phyloP scores from a whole-genome alignment of 2,797 vertebrate genomes.

The Xiphorhynchus erythropygius region DNA sequence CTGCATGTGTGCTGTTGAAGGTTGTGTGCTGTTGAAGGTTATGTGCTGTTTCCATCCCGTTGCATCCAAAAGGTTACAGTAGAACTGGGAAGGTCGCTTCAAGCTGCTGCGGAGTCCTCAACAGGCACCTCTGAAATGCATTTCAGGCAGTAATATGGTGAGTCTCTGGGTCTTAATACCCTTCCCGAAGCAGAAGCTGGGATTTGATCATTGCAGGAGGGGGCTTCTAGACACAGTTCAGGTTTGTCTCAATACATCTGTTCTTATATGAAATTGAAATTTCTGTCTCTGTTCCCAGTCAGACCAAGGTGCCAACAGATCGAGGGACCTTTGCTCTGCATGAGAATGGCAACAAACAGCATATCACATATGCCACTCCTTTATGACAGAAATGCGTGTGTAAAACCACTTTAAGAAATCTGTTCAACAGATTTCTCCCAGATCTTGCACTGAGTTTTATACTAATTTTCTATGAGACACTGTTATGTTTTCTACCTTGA shows the following conservation, averaged over 20 bases:
- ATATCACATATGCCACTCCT: accelerated
- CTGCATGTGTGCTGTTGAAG: background rate
- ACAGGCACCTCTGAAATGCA: background rate
- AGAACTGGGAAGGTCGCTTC: background rate
- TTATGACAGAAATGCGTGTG: background rate
- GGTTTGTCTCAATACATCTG: background rate
- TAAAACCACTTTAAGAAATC: background rate
- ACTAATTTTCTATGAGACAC: background rate
- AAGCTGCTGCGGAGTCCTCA: background rate
- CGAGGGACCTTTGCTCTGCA: no score
- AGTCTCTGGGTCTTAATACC: background rate
- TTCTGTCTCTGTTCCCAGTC: background rate
- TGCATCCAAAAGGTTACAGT: background rate
- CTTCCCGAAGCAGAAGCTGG: background rate
- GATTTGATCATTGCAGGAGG: background rate
- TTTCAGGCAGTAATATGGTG: background rate
- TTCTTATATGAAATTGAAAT: background rate
- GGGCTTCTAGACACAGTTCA: background rate
- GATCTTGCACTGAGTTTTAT: background rate
- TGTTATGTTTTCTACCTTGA: background rate
- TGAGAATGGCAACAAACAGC: background rate
- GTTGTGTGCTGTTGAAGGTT: background rate
- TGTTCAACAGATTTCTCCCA: background rate
- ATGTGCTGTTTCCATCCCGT: background rate
- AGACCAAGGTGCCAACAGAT: background rate